These are phyloP conservation scores for Gryon sp. DNA, from an alignment of 1,140 invertebrate genomes.

Conservation along the genomic window DNA sequence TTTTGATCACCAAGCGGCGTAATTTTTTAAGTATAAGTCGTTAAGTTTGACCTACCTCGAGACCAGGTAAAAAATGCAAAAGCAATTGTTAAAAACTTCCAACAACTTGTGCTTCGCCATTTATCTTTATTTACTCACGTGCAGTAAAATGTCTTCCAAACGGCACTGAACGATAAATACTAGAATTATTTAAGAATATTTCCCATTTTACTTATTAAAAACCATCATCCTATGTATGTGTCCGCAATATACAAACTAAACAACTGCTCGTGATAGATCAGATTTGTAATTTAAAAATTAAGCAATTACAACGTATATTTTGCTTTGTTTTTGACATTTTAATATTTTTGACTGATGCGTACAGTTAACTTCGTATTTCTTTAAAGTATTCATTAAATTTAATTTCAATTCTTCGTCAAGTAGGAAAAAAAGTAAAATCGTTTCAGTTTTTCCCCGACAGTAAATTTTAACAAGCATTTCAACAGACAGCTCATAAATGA, in stretches of 20 bases:
- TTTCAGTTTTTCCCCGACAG: too few relatives aligned
- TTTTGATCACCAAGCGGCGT: neutral
- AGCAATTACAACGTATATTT: too few relatives aligned
- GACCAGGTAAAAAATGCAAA: slow-evolving; percentile 25
- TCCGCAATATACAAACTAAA: too few relatives aligned
- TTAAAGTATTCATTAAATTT: too few relatives aligned
- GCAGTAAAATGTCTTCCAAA: slow-evolving; percentile 29
- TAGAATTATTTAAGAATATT: slow-evolving; percentile 38
- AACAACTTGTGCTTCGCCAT: neutral
- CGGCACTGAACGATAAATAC: slow-evolving; percentile 25
- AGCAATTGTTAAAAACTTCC: slow-evolving; percentile 19
- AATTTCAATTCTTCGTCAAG: too few relatives aligned
- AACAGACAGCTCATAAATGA: slow-evolving; percentile 4
- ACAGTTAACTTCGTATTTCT: too few relatives aligned
- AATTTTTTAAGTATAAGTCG: slow-evolving; percentile 17
- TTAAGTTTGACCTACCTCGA: slow-evolving; percentile 23
- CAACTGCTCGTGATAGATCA: slow-evolving; percentile 14
- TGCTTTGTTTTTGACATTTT: too few relatives aligned
- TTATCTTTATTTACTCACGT: slow-evolving; percentile 45
- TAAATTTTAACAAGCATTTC: neutral
- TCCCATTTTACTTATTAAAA: too few relatives aligned
- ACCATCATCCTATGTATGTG: neutral
- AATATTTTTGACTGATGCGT: too few relatives aligned
- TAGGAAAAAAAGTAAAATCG: too few relatives aligned
- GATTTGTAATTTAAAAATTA: slow-evolving; percentile 25